Evolutionary conservation across 2,888 invertebrate genomes (phyloP).

Genomic region (Halocaridina rubra): DNA sequence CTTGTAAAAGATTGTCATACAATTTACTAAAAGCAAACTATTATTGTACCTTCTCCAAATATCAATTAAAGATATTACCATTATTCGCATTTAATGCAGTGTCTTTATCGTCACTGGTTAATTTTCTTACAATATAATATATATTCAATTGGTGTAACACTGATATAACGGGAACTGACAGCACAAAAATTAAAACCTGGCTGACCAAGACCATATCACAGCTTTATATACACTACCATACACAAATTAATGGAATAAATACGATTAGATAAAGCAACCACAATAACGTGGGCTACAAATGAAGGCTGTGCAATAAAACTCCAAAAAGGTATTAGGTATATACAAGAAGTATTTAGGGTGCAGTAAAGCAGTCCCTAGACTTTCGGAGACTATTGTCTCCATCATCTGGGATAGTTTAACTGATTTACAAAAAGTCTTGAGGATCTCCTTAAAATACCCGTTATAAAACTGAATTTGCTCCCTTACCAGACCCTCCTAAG

Average conservation of each 20-base stretch:
- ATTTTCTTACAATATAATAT: conserved; percentile 21
- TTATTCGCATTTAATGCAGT: neutral
- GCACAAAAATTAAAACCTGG: neutral
- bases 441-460: neutral
- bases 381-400: no score
- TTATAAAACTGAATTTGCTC: neutral
- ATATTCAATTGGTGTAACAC: conserved; percentile 37
- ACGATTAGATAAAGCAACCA: no score
- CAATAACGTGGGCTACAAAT: no score
- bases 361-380: no score
- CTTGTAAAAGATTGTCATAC: neutral
- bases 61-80: neutral
- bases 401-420: no score
- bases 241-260: neutral
- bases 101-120: neutral
- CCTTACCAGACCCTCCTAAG: no score
- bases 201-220: conserved; percentile 56
- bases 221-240: conserved; percentile 22
- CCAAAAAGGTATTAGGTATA: conserved; percentile 21
- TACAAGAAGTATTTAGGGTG: no score
- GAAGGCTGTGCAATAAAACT: no score
- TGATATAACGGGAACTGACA: no score
- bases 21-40: neutral
- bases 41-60: conserved; percentile 35
- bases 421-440: conserved; percentile 2